phyloP scores from a whole-genome alignment of 2,797 vertebrate genomes.

The Anolis apletophallus region DNA sequence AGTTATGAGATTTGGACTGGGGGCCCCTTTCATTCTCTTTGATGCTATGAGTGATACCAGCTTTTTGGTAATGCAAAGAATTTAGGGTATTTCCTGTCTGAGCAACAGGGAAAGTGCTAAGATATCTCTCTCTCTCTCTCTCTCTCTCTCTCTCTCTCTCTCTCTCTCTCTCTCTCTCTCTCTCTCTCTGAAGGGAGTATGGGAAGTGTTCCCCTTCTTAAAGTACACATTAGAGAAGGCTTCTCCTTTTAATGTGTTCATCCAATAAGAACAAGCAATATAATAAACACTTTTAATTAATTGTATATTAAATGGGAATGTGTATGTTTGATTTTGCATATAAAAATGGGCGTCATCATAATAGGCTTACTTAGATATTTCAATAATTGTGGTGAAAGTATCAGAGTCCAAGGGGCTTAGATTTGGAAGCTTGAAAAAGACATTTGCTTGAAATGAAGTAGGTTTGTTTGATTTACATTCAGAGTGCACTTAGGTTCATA shows the following conservation, averaged over 20 bases:
- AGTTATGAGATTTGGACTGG: not conserved
- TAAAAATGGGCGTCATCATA: not conserved
- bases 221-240: not conserved
- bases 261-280: not conserved
- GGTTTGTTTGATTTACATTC: too few relatives aligned
- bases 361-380: constrained; percentile 14
- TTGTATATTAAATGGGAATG: not conserved
- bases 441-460: too few relatives aligned
- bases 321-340: not conserved
- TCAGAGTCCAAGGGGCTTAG: not conserved
- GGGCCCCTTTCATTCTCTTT: not conserved
- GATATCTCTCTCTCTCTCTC: not conserved
- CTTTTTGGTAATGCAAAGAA: not conserved
- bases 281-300: not conserved
- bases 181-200: not conserved
- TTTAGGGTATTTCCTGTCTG: not conserved
- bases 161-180: not conserved
- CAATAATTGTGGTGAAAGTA: not conserved
- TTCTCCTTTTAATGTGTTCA: not conserved
- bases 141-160: not conserved
- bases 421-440: not conserved
- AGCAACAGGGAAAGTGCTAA: not conserved
- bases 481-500: too few relatives aligned
- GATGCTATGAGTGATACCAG: not conserved
- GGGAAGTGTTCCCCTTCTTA: not conserved